Evolutionary conservation across 2,797 vertebrate species (phyloP), one percentile per base, ranked within the genome.

Genomic region (Scomberomorus guttatus): DNA sequence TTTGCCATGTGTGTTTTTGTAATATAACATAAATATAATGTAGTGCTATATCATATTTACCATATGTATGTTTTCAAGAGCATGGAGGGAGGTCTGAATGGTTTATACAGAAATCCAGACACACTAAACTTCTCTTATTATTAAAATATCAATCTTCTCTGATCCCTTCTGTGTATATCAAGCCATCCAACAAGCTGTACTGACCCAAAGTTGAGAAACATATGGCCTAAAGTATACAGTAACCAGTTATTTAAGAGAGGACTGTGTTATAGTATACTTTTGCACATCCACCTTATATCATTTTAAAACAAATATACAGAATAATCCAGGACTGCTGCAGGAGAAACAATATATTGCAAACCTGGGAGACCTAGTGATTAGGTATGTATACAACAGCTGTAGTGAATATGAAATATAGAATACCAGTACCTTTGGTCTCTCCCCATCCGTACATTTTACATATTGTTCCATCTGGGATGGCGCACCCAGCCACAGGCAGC

Each of bases 401-500:
- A 74, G 25, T 39, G 22, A 74, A 39, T 59, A 37, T 20, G 42
- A 24, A 77, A 57, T 20, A 64, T 54, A 68, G 12, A 65, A 75
- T 61, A 75, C 57, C 29, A n/a, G 90, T 97, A 99, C 98, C 96
- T 98, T 98, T 98, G 84, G 98, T 99, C 77, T 98, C 97, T 77
- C 98, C 98, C 98, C 98, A 99, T 93, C 98, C 98, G 69, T 98
- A 98, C 91, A 98, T 96, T 93, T 96, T 97, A 93, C 98, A 99
- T 25, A 94, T 92, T 34, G 95, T 97, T 88, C 96, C 96, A 81
- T 99, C 97, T 83, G 95, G 96, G 92, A 99, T 98, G 70, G 95
- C 96, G 88, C 98, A 99, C 50, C 97, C 98, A 71, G 97, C 96
- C 90, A 97, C 95, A 12, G 98, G 98, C 75, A 99, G 89, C 84